phyloP scores from a whole-genome alignment of 2,888 invertebrate species.

The Neocrepidodera transversa region DNA sequence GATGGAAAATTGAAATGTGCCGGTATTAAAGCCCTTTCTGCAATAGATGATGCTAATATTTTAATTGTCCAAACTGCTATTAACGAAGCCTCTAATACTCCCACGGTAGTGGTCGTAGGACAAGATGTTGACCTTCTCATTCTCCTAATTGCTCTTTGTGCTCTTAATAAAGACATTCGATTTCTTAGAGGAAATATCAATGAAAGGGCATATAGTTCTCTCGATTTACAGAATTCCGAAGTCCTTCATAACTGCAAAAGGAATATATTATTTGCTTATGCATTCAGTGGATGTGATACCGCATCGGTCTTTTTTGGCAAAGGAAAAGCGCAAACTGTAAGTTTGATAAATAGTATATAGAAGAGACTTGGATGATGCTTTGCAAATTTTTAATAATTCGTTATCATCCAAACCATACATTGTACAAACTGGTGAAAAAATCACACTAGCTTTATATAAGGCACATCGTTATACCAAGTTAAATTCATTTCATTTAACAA shows the following conservation, averaged over 20 bases:
- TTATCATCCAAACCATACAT: too few species aligned
- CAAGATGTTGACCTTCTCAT: conserved; percentile 18
- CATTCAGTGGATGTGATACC: conserved; percentile 13
- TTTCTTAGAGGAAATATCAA: conserved; percentile 4
- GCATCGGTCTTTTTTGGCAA: conserved; percentile 8
- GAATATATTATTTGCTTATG: conserved; percentile 11
- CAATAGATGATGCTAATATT: conserved; percentile 7
- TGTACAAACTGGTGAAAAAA: too few species aligned
- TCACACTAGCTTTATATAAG: too few species aligned
- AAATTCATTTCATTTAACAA: too few species aligned
- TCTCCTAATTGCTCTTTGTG: conserved; percentile 18
- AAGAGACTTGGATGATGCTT: conserved; percentile 10
- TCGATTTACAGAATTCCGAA: not conserved
- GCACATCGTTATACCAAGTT: too few species aligned
- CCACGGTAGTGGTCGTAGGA: conserved; percentile 12
- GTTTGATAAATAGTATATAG: conserved; percentile 10
- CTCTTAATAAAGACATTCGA: conserved; percentile 16
- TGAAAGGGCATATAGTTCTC: conserved; percentile 6
- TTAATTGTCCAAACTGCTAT: conserved; percentile 12
- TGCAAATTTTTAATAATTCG: too few species aligned
- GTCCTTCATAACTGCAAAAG: conserved; percentile 4
- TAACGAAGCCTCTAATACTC: conserved; percentile 6
- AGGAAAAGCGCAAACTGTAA: conserved; percentile 9
- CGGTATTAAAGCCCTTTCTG: conserved; percentile 7
- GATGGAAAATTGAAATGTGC: conserved; percentile 9